phyloP scores from a whole-genome alignment of 2,797 vertebrate genomes.

The Ctenosaura bakeri region DNA sequence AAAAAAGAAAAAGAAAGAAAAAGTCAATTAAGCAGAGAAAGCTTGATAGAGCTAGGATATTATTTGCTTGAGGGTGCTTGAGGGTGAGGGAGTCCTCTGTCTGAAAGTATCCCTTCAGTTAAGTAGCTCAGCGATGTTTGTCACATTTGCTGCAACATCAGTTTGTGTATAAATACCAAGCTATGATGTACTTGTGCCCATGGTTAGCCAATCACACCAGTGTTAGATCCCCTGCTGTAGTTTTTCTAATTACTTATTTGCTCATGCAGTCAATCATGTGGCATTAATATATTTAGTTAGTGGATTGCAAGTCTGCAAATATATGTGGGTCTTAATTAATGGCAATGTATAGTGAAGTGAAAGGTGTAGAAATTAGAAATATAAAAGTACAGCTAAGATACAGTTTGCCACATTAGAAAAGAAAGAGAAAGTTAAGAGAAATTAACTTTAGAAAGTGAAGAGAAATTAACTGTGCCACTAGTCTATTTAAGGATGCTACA shows the following conservation, averaged over 20 bases:
- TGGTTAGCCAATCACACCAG: neutral
- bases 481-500: constrained; percentile 4
- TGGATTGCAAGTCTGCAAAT: neutral
- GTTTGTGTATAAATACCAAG: neutral
- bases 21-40: too few species aligned
- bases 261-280: neutral
- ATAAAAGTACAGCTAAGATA: neutral
- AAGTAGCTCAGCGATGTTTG: neutral
- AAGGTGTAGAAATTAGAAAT: neutral
- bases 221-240: neutral
- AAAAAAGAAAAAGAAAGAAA: too few species aligned
- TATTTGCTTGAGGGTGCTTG: too few species aligned
- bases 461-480: neutral
- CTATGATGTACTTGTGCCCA: neutral
- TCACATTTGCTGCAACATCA: neutral
- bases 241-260: neutral
- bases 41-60: too few species aligned
- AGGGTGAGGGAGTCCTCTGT: too few species aligned
- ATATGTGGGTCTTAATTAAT: neutral
- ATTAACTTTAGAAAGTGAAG: constrained; percentile 4
- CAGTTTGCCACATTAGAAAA: neutral
- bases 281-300: too few species aligned
- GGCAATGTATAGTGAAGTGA: neutral
- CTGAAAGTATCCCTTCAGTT: too few species aligned
- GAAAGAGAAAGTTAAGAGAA: neutral